These are phyloP conservation scores for Priapulus caudatus DNA, from an alignment of 2,888 invertebrate genomes.

Conservation along the genomic window DNA sequence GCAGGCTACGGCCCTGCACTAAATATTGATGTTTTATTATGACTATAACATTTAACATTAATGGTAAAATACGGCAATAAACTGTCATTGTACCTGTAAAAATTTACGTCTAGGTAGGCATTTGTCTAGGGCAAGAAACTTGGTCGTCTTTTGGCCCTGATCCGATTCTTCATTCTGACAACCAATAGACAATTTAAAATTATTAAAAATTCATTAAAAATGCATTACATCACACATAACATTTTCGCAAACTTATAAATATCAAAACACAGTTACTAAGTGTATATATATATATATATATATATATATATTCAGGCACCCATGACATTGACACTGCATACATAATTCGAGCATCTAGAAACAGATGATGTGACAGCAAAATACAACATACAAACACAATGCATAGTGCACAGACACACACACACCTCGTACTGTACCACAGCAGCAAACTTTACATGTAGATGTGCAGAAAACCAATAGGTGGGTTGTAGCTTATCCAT, in stretches of 20 bases:
- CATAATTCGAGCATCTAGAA: background rate
- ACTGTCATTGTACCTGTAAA: slow-evolving; percentile 55
- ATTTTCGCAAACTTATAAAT: too few species aligned
- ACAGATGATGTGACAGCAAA: background rate
- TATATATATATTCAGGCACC: too few species aligned
- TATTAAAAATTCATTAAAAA: background rate
- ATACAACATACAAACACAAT: too few species aligned
- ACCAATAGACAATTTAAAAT: too few species aligned
- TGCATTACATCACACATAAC: slow-evolving; percentile 7
- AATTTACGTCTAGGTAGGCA: slow-evolving; percentile 78
- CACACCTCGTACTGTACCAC: slow-evolving; percentile 57
- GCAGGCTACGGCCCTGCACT: too few species aligned
- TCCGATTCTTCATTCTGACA: too few species aligned
- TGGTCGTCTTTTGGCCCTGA: slow-evolving; percentile 45
- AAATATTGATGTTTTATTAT: too few species aligned
- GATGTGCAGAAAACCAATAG: slow-evolving; percentile 94
- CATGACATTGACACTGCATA: too few species aligned
- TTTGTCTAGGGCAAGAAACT: slow-evolving; percentile 90
- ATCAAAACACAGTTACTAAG: too few species aligned
- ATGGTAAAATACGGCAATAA: too few species aligned
- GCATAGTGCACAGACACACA: slow-evolving; percentile 19
- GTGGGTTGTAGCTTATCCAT: slow-evolving; percentile 65
- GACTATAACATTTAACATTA: too few species aligned
- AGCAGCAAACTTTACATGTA: slow-evolving; percentile 91
- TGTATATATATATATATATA: too few species aligned